Evolutionary conservation across 2,113 vertebrate genomes (phyloP).

Genomic region (Eidolon helvum): DNA sequence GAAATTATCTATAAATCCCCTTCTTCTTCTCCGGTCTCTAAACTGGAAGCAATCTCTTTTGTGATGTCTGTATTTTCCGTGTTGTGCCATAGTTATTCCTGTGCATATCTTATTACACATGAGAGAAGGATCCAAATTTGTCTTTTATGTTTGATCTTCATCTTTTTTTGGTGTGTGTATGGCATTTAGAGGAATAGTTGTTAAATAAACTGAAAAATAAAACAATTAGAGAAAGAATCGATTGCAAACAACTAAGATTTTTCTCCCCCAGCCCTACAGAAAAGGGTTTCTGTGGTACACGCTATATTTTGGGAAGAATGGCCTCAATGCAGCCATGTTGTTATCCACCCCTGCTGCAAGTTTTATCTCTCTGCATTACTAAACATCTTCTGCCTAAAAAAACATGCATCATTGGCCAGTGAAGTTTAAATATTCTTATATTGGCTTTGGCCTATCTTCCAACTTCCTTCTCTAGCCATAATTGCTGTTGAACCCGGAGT

Average conservation of each 20-base stretch:
- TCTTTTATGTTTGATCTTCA: not conserved
- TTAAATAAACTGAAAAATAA: not conserved
- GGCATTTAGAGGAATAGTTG: not conserved
- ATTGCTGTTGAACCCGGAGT: not conserved
- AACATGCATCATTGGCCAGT: not conserved
- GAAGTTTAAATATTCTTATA: not conserved
- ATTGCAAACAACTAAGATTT: not conserved
- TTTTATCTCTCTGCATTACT: not conserved
- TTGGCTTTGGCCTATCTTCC: not conserved
- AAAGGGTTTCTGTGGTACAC: not conserved
- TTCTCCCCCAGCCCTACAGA: not conserved
- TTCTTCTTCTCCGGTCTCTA: accelerated
- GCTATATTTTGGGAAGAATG: not conserved
- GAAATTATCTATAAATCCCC: not conserved
- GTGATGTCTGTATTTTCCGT: not conserved
- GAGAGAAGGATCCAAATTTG: not conserved
- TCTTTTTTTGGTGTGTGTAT: not conserved
- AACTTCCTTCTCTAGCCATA: not conserved
- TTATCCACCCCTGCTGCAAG: not conserved
- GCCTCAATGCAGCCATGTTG: not conserved
- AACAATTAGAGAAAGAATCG: not conserved
- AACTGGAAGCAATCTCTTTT: not conserved
- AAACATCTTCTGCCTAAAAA: not conserved
- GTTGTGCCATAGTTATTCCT: not conserved
- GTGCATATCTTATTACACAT: not conserved